Evolutionary conservation across 2,888 invertebrate species (phyloP).

Genomic region (Hirtodrosophila cameraria): DNA sequence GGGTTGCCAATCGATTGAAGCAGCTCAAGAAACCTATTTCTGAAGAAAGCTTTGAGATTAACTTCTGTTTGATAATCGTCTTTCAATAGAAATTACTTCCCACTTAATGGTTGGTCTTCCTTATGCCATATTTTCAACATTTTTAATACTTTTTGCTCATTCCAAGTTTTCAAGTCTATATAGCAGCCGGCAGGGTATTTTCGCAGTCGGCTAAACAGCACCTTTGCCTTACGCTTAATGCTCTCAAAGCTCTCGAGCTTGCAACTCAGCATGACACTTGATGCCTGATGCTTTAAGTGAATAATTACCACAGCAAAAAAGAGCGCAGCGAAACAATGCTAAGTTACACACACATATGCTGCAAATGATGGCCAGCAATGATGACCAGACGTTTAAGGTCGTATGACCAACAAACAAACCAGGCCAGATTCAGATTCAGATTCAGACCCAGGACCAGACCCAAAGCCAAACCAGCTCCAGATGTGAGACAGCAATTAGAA

Average conservation of each 20-base stretch:
- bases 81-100: too few relatives aligned
- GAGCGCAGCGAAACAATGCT: slow-evolving; percentile 30
- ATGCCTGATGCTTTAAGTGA: slow-evolving; percentile 78
- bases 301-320: slow-evolving; percentile 71
- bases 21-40: too few relatives aligned
- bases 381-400: slow-evolving; percentile 62
- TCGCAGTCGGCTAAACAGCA: slow-evolving; percentile 15
- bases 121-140: too few relatives aligned
- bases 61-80: too few relatives aligned
- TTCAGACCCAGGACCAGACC: slow-evolving; percentile 32
- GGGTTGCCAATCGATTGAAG: too few relatives aligned
- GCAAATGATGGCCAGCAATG: slow-evolving; percentile 54
- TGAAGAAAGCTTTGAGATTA: too few relatives aligned
- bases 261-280: slow-evolving; percentile 77
- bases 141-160: too few relatives aligned
- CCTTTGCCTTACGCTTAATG: slow-evolving; percentile 21
- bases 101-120: too few relatives aligned
- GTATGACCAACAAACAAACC: slow-evolving; percentile 48
- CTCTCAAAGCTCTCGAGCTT: slow-evolving; percentile 54
- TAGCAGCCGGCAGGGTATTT: slow-evolving; percentile 34
- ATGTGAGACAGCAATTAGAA: slow-evolving; percentile 43
- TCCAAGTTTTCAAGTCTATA: background rate
- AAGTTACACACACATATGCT: slow-evolving; percentile 33
- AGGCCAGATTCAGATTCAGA: slow-evolving; percentile 54
- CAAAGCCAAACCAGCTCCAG: slow-evolving; percentile 25